These are phyloP conservation scores for Matsumurasca onukii DNA, from an alignment of 1,140 invertebrate genomes.

Conservation along the genomic window DNA sequence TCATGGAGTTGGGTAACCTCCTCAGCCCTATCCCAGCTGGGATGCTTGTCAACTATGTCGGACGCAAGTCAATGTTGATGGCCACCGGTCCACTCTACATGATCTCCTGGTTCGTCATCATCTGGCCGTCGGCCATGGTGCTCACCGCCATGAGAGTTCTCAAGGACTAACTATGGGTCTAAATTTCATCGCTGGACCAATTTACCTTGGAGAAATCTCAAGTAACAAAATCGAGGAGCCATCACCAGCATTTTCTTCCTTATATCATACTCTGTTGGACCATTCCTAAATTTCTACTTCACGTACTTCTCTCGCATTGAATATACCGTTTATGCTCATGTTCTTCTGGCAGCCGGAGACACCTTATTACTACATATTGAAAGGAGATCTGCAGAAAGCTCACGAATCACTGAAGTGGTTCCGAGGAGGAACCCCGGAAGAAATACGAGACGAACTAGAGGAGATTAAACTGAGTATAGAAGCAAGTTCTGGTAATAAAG, in stretches of 20 bases:
- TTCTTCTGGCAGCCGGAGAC: slow-evolving; percentile 79
- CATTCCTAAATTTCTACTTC: slow-evolving; percentile 68
- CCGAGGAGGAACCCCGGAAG: slow-evolving; percentile 47
- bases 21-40: slow-evolving; percentile 41
- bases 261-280: slow-evolving; percentile 71
- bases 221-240: slow-evolving; percentile 59
- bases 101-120: slow-evolving; percentile 54
- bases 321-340: slow-evolving; percentile 61
- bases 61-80: slow-evolving; percentile 68
- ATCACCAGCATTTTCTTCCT: slow-evolving; percentile 69
- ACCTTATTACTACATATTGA: slow-evolving; percentile 66
- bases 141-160: slow-evolving; percentile 34
- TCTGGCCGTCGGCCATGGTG: neutral
- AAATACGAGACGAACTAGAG: slow-evolving; percentile 48
- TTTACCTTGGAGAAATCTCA: slow-evolving; percentile 65
- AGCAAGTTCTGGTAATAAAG: slow-evolving; percentile 36
- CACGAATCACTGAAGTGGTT: slow-evolving; percentile 52
- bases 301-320: slow-evolving; percentile 62
- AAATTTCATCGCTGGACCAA: slow-evolving; percentile 53
- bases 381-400: slow-evolving; percentile 54
- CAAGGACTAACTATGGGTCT: slow-evolving; percentile 64
- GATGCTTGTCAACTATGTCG: slow-evolving; percentile 66
- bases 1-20: slow-evolving; percentile 38
- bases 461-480: slow-evolving; percentile 34
- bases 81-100: slow-evolving; percentile 59